Evolutionary conservation across 92 coral and sea anemone species (phyloP), one percentile per base, ranked within the genome.

Genomic region (Muricea muricata): DNA sequence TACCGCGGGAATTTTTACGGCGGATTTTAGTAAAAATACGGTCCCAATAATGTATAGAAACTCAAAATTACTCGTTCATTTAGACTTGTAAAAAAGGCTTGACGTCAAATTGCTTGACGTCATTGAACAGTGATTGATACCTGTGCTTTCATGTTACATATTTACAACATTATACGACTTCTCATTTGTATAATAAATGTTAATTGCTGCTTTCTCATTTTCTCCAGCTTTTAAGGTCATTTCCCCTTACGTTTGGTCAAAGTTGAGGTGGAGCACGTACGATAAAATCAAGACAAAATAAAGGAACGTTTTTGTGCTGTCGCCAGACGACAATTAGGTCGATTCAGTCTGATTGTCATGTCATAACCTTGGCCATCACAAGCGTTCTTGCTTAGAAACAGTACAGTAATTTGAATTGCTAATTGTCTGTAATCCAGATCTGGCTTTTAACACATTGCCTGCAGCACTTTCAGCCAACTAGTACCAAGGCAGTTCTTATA

Each of bases 381-480:
- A 18, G 34, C 60, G 24, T 50, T 47, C 17, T 75, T 75, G 42
- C 30, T 75, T 18, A 47, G 39, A 28, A 28, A 54, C 80, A 23
- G 42, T 17, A 13, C 25, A 50, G 32, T 39, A 42, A 20, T 75
- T 75, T 75, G 80, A 75, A 75, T 50, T 75, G 61, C 80, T 75
- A 26, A 75, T 75, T 50, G 80, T 75, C 80, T 75, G 42, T 48
- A 48, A 47, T 75, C 42, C 20, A 75, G 52, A 75, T 75, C 13
- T 75, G 57, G 12, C 6, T 32, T 29, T 32, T n/a, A n/a, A n/a
- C n/a, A 31, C 34, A 42, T 24, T 37, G 25, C 28, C 76, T 37
- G 25, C n/a, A n/a, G n/a, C n/a, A n/a, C n/a, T n/a, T n/a, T n/a
- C n/a, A 29, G 12, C 25, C 10, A 13, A 65, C 26, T 7, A 1